phyloP scores from a whole-genome alignment of 2,113 vertebrate species.

The Lamprotornis superbus region DNA sequence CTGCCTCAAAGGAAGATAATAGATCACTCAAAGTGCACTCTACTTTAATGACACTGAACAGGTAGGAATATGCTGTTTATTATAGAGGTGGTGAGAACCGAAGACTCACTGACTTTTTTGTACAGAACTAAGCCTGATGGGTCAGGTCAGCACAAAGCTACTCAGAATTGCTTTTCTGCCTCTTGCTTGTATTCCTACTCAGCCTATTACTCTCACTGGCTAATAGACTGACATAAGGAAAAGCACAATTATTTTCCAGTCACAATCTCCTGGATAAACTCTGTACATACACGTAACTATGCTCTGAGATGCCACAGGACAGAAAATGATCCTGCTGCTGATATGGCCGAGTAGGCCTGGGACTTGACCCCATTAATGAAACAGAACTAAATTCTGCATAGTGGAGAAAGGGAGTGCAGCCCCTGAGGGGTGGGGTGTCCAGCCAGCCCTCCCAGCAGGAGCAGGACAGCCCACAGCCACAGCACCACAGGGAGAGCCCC shows the following conservation, averaged over 20 bases:
- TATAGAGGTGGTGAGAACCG: neutral
- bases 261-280: neutral
- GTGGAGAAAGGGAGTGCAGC: neutral
- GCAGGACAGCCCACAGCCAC: neutral
- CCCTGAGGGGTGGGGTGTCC: fast-evolving
- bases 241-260: neutral
- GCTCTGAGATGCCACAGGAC: neutral
- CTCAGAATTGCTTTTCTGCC: neutral
- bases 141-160: neutral
- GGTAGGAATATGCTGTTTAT: neutral
- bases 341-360: neutral
- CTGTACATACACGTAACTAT: neutral
- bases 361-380: neutral
- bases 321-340: neutral
- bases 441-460: neutral
- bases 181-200: neutral
- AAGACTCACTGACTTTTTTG: neutral
- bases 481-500: fast-evolving
- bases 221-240: neutral
- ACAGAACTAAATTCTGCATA: neutral
- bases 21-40: conserved; percentile 31
- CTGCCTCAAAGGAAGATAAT: neutral
- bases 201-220: neutral
- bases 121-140: neutral
- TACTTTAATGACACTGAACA: conserved; percentile 13